Evolutionary conservation across 2,113 vertebrate species (phyloP).

Genomic region (Stigmatopora argus): DNA sequence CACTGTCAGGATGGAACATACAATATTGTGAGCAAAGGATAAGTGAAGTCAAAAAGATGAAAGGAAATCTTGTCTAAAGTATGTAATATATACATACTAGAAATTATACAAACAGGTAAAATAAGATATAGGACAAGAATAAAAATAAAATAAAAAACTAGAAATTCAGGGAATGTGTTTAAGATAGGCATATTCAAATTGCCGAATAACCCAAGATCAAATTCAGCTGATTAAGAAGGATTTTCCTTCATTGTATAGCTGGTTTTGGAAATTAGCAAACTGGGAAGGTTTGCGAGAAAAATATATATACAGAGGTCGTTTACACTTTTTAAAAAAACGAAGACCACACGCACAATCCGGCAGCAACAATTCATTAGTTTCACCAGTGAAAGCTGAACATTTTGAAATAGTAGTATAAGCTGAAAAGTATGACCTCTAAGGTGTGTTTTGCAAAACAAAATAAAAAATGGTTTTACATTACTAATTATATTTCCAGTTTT

Average conservation of each 20-base stretch:
- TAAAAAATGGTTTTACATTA: conserved; percentile 12
- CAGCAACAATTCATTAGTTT: background rate
- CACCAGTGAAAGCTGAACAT: background rate
- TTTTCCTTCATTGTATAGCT: too few species aligned
- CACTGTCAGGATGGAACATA: conserved; percentile 27
- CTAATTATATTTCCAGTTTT: conserved; percentile 18
- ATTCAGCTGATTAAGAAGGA: too few species aligned
- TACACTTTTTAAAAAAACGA: background rate
- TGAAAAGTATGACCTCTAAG: background rate
- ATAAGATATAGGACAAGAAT: too few species aligned
- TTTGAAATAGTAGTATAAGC: background rate
- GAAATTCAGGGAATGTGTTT: too few species aligned
- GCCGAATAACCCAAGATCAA: too few species aligned
- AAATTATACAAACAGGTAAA: too few species aligned
- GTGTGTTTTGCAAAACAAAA: background rate
- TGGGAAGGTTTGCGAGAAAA: background rate
- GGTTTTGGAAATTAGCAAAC: background rate
- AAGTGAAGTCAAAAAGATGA: too few species aligned
- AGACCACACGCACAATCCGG: background rate
- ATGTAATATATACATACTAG: too few species aligned
- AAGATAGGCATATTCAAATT: too few species aligned
- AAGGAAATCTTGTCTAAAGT: too few species aligned
- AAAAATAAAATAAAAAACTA: too few species aligned
- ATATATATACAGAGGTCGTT: background rate
- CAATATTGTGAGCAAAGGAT: conserved; percentile 1